These are phyloP conservation scores for Acleris cristana DNA, from an alignment of 2,888 invertebrate species.

Conservation along the genomic window DNA sequence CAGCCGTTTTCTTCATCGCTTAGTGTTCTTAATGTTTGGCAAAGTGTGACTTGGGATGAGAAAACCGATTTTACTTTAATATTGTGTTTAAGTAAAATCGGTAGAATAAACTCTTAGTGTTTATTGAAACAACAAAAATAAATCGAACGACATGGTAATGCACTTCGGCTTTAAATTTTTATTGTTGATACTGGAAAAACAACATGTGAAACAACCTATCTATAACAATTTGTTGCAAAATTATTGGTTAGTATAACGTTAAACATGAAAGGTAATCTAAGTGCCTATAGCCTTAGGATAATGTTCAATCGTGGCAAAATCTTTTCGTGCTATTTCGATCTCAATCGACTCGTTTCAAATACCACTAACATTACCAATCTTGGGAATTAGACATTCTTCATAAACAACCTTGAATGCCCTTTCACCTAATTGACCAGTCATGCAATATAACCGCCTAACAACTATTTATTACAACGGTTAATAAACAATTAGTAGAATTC, in stretches of 20 bases:
- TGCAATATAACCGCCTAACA: too few species aligned
- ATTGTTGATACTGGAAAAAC: not conserved
- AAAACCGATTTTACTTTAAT: not conserved
- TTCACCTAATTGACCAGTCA: too few species aligned
- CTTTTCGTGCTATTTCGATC: not conserved
- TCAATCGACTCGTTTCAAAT: not conserved
- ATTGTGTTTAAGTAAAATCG: not conserved
- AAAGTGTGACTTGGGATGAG: not conserved
- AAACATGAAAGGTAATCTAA: not conserved
- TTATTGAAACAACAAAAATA: conserved; percentile 17
- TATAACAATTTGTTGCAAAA: not conserved
- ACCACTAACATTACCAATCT: too few species aligned
- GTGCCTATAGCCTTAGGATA: not conserved
- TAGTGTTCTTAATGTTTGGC: not conserved
- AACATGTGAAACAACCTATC: not conserved
- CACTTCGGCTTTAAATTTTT: conserved; percentile 10
- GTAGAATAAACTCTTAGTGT: conserved; percentile 6
- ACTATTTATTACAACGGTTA: too few species aligned
- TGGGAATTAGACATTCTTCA: too few species aligned
- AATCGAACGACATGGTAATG: conserved; percentile 9
- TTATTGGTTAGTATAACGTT: not conserved
- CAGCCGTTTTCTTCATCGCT: too few species aligned
- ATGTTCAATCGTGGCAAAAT: not conserved
- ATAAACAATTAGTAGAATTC: too few species aligned
- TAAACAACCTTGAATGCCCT: too few species aligned